Conservation (phyloP, 2,113 vertebrate species). For the Uria lomvia region DNA sequence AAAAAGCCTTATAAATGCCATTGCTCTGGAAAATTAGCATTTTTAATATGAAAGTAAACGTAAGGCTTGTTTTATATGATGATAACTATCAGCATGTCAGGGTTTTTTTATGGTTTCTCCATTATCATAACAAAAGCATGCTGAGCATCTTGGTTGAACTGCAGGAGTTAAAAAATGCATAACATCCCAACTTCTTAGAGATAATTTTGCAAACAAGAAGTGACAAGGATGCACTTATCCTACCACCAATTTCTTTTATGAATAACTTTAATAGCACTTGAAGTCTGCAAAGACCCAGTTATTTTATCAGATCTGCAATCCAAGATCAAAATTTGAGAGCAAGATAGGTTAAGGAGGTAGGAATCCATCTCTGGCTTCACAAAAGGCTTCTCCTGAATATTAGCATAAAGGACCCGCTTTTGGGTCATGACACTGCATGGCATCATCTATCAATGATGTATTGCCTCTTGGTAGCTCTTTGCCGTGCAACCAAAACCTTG, state of each 20-base stretch:
- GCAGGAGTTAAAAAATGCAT: conserved; percentile 15
- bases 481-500: not conserved
- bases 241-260: not conserved
- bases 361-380: not conserved
- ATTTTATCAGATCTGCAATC: not conserved
- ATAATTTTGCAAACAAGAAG: not conserved
- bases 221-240: not conserved
- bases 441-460: not conserved
- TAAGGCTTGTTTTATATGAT: not conserved
- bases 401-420: not conserved
- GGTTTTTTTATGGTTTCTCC: not conserved
- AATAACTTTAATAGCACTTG: not conserved
- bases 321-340: not conserved
- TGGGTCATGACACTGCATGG: fast-evolving
- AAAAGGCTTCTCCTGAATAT: not conserved
- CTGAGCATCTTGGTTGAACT: not conserved
- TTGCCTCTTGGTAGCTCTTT: not conserved
- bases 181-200: not conserved
- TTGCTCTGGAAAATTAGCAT: not conserved
- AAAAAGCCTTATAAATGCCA: not conserved
- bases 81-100: not conserved
- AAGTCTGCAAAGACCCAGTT: not conserved
- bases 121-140: not conserved
- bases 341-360: not conserved
- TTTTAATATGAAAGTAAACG: not conserved